Evolutionary conservation across 1,140 invertebrate species (phyloP), one percentile per base, ranked within the genome.

Genomic region (Scaptodrosophila lebanonensis): DNA sequence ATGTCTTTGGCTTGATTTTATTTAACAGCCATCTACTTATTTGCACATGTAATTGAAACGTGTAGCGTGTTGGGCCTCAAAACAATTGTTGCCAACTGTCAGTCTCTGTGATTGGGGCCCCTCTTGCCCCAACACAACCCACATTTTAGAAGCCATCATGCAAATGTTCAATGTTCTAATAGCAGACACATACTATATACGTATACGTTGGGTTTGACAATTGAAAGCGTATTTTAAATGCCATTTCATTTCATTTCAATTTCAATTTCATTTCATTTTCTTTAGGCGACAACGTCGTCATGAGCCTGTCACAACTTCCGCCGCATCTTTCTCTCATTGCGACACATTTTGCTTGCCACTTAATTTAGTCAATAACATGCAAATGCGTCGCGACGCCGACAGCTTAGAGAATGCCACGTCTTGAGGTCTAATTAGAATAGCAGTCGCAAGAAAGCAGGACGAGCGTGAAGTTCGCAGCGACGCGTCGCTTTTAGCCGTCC

Each of bases 291-390:
- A n/a, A n/a, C n/a, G n/a, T n/a, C 59, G 43, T 66, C 52, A 49
- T 67, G 36, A 38, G 27, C 18, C 17, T 17, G n/a, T n/a, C n/a
- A n/a, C n/a, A n/a, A n/a, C 17, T 43, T 30, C 18, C 42, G 39
- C 61, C 56, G 50, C 35, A 40, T 50, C 56, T 65, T 64, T 63
- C 60, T 48, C 64, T 65, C 47, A 66, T 66, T 66, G 58, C 59
- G 50, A 40, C 44, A 13, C n/a, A 22, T 68, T 59, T 44, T 47
- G 45, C 51, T 33, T 44, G 56, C 39, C 64, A 73, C 68, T 69
- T 79, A 79, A 77, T 77, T 77, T 77, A 77, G 73, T 77, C 73
- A 79, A 77, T 77, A 77, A 79, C 69, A 77, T 77, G 73, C 73
- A 77, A 77, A 77, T 77, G 73, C 22, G 72, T 68, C 47, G 44